Percentiles rank a stretch among this genome's conserved stretches.
Conservation (phyloP, 2,113 vertebrate genomes). For the Pardalotus punctatus region DNA sequence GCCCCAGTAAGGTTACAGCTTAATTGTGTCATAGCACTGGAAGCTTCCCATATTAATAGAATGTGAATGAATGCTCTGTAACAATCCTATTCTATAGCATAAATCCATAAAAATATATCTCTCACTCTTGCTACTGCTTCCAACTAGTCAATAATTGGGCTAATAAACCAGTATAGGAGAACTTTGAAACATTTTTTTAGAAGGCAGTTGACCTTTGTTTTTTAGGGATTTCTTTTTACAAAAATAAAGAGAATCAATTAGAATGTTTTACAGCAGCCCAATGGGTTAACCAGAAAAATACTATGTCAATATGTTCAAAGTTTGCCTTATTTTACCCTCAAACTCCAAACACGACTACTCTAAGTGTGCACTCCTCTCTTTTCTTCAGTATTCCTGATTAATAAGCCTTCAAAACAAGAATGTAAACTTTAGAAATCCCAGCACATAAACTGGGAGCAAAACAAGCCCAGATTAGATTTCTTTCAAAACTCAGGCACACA, state of each 20-base stretch:
- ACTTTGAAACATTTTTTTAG: background rate
- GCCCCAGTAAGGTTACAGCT: background rate
- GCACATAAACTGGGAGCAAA: background rate
- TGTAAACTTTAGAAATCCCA: constrained; percentile 9
- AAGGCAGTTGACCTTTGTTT: background rate
- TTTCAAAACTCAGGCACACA: background rate
- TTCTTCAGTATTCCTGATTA: constrained; percentile 31
- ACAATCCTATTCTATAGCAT: background rate
- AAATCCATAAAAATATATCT: constrained; percentile 57
- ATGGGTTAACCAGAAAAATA: constrained; percentile 1
- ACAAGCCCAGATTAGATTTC: background rate
- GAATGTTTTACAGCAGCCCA: background rate
- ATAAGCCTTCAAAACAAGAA: constrained; percentile 54
- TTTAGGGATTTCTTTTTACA: constrained; percentile 21
- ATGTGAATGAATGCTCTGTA: background rate
- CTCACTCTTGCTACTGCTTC: background rate
- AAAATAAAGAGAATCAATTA: constrained; percentile 37
- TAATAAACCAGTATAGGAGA: background rate
- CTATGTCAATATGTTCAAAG: background rate
- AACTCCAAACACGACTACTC: background rate
- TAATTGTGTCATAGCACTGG: background rate
- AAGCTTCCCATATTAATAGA: background rate
- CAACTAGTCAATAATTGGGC: background rate
- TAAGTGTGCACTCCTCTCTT: background rate
- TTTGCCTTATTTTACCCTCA: background rate